phyloP scores from a whole-genome alignment of 2,888 invertebrate genomes.

The Calliphora vomitoria region DNA sequence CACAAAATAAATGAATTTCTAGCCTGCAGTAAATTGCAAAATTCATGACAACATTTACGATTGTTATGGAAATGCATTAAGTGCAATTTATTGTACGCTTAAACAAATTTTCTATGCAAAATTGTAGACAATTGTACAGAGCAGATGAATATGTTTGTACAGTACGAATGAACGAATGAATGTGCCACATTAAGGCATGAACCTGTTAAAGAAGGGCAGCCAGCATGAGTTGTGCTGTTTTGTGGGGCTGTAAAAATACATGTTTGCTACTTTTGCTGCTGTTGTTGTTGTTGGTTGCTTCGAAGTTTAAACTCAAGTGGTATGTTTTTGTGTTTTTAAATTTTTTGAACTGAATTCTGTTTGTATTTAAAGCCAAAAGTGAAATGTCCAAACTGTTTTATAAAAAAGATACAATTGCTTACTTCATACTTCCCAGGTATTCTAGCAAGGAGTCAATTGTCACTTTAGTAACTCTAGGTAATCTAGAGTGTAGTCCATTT shows the following conservation, averaged over 20 bases:
- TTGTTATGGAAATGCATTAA: conserved; percentile 76
- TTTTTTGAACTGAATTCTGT: too few species aligned
- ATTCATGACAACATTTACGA: conserved; percentile 83
- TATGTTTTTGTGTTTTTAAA: conserved; percentile 17
- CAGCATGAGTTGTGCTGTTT: not conserved
- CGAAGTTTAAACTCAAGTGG: conserved; percentile 61
- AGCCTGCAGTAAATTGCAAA: conserved; percentile 70
- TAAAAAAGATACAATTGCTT: too few species aligned
- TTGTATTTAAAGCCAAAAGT: not conserved
- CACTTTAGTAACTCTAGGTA: too few species aligned
- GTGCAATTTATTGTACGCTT: conserved; percentile 73
- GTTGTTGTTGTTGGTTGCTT: conserved; percentile 38
- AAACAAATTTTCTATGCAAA: conserved; percentile 68
- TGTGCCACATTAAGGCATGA: not conserved
- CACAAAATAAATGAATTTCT: conserved; percentile 68
- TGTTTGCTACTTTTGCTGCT: conserved; percentile 55
- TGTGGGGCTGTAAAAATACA: conserved; percentile 48
- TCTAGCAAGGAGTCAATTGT: too few species aligned
- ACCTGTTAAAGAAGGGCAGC: not conserved
- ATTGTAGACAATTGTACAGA: conserved; percentile 55
- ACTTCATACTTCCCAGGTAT: too few species aligned
- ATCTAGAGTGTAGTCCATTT: too few species aligned
- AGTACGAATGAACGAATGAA: too few species aligned
- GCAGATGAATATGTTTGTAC: not conserved
- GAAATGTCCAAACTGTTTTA: not conserved